A percentile compares a stretch with the other conserved stretches of the same genome.
phyloP scores from a whole-genome alignment of 2,113 vertebrate species.

The Elachura formosa region DNA sequence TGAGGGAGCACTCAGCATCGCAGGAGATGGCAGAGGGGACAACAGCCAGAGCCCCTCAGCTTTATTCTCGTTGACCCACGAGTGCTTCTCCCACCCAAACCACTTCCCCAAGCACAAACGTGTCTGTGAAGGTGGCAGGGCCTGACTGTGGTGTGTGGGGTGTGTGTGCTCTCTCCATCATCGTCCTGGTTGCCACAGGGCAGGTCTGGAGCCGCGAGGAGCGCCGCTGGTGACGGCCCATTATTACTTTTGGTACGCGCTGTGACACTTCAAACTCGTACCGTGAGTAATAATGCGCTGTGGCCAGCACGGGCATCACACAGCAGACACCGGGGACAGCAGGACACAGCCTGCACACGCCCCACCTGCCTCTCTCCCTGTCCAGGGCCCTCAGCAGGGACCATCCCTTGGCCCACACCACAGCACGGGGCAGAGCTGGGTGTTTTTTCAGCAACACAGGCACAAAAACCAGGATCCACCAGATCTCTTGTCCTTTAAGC shows the following conservation, averaged over 20 bases:
- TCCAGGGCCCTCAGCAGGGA: background rate
- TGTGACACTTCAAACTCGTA: slow-evolving; percentile 99
- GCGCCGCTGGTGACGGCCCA: slow-evolving; percentile 79
- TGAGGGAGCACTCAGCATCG: background rate
- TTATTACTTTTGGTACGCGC: slow-evolving; percentile 99
- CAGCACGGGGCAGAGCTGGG: background rate
- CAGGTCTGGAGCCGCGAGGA: background rate
- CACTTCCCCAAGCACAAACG: background rate
- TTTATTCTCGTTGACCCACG: background rate
- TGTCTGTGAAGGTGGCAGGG: background rate
- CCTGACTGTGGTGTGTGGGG: background rate
- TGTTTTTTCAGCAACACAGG: fast-evolving
- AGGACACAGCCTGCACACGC: fast-evolving
- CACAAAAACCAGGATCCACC: background rate
- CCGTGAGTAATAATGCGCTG: slow-evolving; percentile 99
- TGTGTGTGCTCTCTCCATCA: background rate
- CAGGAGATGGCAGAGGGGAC: background rate
- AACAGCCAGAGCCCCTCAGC: background rate
- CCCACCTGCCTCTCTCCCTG: background rate
- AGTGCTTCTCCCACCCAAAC: background rate
- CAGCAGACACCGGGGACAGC: background rate
- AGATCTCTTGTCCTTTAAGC: background rate
- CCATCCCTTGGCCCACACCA: background rate
- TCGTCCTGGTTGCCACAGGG: background rate
- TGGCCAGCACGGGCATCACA: slow-evolving; percentile 71